Conservation (phyloP, 2,113 vertebrate genomes). For the Dipodomys merriami region DNA sequence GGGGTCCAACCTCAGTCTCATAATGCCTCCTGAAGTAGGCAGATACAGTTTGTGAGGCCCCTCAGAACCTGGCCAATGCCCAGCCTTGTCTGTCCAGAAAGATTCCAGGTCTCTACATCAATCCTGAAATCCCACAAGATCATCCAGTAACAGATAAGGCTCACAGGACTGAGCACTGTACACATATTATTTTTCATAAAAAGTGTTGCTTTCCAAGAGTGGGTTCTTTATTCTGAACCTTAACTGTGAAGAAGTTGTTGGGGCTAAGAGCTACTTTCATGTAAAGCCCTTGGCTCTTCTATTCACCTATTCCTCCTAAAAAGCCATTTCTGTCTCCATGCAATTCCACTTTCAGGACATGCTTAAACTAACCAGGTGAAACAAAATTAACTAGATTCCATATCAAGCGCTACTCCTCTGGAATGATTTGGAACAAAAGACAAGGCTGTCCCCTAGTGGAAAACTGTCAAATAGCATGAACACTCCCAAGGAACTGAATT, state of each 20-base stretch:
- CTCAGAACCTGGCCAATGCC: background rate
- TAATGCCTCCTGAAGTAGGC: background rate
- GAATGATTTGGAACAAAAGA: background rate
- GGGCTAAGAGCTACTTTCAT: background rate
- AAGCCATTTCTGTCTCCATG: background rate
- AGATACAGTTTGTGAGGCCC: background rate
- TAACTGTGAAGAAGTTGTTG: background rate
- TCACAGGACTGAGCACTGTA: background rate
- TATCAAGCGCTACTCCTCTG: accelerated
- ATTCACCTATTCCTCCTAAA: background rate
- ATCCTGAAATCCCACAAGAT: background rate
- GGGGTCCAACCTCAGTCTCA: background rate
- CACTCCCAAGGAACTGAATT: background rate
- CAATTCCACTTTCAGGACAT: background rate
- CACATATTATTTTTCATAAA: background rate
- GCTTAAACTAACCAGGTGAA: background rate
- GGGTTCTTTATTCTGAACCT: background rate
- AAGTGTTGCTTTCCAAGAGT: background rate
- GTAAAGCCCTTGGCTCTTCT: background rate
- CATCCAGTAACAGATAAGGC: background rate
- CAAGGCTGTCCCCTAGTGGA: slow-evolving; percentile 47
- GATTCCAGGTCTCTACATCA: background rate
- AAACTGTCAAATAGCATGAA: background rate
- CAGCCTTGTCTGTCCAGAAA: background rate
- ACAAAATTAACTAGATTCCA: background rate